Evolutionary conservation across 2,888 invertebrate species (phyloP).

Genomic region (Drosophila formosana): DNA sequence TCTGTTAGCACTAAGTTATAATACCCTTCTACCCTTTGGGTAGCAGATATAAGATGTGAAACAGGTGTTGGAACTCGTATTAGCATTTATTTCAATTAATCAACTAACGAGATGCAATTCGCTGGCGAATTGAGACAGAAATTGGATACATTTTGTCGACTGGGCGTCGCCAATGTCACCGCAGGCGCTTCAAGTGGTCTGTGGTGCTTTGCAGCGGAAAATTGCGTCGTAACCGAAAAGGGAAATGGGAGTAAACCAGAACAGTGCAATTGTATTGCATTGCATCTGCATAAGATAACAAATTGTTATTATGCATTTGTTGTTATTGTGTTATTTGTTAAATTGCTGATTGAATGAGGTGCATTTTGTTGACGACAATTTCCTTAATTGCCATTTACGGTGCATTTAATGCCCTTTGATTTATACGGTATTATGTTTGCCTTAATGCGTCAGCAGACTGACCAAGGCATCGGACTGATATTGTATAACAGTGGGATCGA

Average conservation of each 20-base stretch:
- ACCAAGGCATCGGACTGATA: conserved; percentile 36
- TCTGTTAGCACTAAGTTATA: no score
- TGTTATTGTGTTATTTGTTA: conserved; percentile 21
- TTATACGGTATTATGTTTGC: conserved; percentile 45
- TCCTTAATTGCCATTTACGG: conserved; percentile 42
- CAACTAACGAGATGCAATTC: conserved; percentile 48
- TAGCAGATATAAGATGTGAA: no score
- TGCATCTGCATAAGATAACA: conserved; percentile 48
- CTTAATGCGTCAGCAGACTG: conserved; percentile 47
- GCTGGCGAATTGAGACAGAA: conserved; percentile 45
- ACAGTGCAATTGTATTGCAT: not conserved
- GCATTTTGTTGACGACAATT: conserved; percentile 49
- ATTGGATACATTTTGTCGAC: conserved; percentile 50
- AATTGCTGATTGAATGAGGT: conserved; percentile 40
- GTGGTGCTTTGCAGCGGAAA: conserved; percentile 48
- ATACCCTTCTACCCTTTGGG: no score
- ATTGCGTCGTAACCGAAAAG: conserved; percentile 58
- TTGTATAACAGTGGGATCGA: conserved; percentile 46
- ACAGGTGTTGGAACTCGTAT: conserved; percentile 33
- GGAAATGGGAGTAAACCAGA: conserved; percentile 10
- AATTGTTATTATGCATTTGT: conserved; percentile 38
- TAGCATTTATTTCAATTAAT: conserved; percentile 43
- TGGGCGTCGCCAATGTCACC: conserved; percentile 60
- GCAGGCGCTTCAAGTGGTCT: conserved; percentile 39
- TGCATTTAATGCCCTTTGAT: conserved; percentile 61